Conservation (phyloP, 2,888 invertebrate genomes). For the Arenicola marina region DNA sequence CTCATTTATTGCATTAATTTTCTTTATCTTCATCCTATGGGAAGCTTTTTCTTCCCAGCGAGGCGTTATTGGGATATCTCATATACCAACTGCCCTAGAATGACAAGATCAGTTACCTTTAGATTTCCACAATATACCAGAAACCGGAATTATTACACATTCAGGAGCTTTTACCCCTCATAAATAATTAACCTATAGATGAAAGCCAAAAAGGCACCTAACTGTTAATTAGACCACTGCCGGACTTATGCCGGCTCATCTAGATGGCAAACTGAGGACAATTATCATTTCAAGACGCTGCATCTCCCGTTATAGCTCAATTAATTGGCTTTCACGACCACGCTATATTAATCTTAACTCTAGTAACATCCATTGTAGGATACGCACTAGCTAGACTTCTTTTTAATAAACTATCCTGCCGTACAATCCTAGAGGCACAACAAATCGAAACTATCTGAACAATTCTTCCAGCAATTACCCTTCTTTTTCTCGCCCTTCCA, state of each 20-base stretch:
- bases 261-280: conserved; percentile 41
- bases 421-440: conserved; percentile 34
- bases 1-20: conserved; percentile 32
- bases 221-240: conserved; percentile 30
- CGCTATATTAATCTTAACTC: conserved; percentile 40
- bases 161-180: too few relatives aligned
- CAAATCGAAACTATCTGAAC: conserved; percentile 41
- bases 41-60: conserved; percentile 40
- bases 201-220: conserved; percentile 32
- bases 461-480: conserved; percentile 40
- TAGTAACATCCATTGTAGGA: conserved; percentile 40
- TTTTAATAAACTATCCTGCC: conserved; percentile 24
- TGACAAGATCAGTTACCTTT: conserved; percentile 35
- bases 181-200: conserved; percentile 16
- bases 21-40: conserved; percentile 40
- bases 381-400: conserved; percentile 34
- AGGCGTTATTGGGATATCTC: conserved; percentile 22
- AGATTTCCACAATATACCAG: conserved; percentile 35
- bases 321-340: conserved; percentile 50
- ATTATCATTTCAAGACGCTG: conserved; percentile 43
- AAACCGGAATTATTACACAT: conserved; percentile 27
- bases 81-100: conserved; percentile 33
- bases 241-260: conserved; percentile 10
- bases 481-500: conserved; percentile 36
- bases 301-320: conserved; percentile 43